Evolutionary conservation across 2,797 vertebrate genomes (phyloP), one percentile per base, ranked within the genome.

Genomic region (Peromyscus melanophrys): DNA sequence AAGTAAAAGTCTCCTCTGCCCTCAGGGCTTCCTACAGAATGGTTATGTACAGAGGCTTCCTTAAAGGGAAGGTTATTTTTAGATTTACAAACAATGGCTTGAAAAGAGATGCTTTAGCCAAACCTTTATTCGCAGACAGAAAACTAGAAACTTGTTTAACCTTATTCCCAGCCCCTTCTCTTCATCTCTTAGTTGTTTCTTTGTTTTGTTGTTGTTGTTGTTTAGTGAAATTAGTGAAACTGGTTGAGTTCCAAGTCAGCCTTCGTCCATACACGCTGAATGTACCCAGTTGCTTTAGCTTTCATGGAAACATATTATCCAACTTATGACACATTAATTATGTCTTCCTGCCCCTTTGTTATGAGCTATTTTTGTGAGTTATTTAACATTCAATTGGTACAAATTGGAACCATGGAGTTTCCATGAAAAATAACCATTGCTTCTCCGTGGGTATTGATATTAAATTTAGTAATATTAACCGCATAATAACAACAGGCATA

Each of bases 331-430:
- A 94, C 65, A 91, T 77, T 97, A 95, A 94, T 96, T 97, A 86
- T n/a, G 86, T 96, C 88, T 89, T 86, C 65, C 34, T 96, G 89
- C 81, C 80, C 37, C 92, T 96, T 78, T 96, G 69, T 91, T 97
- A 49, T 92, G 34, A 97, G 49, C 82, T 94, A 96, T 94, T 95
- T 96, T 95, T 82, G 23, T 84, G 77, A 95, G 85, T 95, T 95
- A 95, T 96, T 97, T 97, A 98, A 97, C 86, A 97, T 94, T 91
- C 96, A 97, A 10, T 94, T 97, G 97, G 77, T 90, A 86, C 92
- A 98, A 97, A 97, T 97, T 98, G 95, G 98, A 97, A 95, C 96
- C 97, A 80, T 96, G 95, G 94, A 85, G 95, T 81, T 96, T 97
- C 75, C 61, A 46, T 96, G 91, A 95, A 92, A 96, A 97, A 97